Conservation (phyloP, 2,888 invertebrate species). For the Xanthostigma xanthostigma region DNA sequence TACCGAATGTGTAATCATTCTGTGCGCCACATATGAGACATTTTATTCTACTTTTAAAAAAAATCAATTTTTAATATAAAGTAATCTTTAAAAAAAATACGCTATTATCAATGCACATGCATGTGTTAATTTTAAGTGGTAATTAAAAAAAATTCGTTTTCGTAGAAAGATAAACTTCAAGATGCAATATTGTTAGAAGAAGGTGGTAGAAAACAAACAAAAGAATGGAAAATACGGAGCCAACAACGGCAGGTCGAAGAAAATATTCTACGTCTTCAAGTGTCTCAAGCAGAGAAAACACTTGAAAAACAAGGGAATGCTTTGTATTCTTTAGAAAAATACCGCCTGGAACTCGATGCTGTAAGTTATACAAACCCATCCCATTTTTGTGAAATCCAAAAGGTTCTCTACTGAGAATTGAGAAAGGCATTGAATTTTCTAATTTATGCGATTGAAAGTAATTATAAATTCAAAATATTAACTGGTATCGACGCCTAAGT, state of each 20-base stretch:
- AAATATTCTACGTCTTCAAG: slow-evolving; percentile 49
- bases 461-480: background rate
- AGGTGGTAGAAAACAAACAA: slow-evolving; percentile 39
- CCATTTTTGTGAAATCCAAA: too few species aligned
- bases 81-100: too few species aligned
- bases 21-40: too few species aligned
- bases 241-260: slow-evolving; percentile 46
- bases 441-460: background rate
- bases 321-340: slow-evolving; percentile 51
- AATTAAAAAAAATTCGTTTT: too few species aligned
- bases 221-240: slow-evolving; percentile 27
- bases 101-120: too few species aligned
- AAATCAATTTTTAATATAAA: too few species aligned
- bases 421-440: background rate
- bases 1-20: too few species aligned
- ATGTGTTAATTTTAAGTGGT: too few species aligned
- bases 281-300: slow-evolving; percentile 48
- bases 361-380: slow-evolving; percentile 28
- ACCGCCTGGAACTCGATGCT: slow-evolving; percentile 52
- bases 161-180: slow-evolving; percentile 33
- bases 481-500: background rate
- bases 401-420: too few species aligned
- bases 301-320: slow-evolving; percentile 45
- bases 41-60: too few species aligned
- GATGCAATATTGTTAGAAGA: slow-evolving; percentile 38